Percentiles rank a stretch among this genome's conserved stretches.
Evolutionary conservation across 2,113 vertebrate genomes (phyloP).

Genomic region (Eurypyga helias): DNA sequence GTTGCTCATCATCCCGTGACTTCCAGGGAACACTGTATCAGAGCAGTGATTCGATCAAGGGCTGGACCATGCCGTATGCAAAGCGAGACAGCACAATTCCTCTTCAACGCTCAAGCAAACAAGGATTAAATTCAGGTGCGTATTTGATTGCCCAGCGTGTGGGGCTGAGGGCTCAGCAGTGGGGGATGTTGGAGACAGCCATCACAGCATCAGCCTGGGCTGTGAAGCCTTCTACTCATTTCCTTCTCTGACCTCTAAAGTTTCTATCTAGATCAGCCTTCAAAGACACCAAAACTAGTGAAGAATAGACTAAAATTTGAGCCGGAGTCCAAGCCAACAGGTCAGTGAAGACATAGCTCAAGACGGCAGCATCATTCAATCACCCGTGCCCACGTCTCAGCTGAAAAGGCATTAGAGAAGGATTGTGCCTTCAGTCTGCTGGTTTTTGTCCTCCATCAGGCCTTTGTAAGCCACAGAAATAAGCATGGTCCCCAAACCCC

Average conservation of each 20-base stretch:
- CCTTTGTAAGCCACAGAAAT: neutral
- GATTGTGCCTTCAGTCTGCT: neutral
- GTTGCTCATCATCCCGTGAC: neutral
- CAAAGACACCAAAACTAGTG: neutral
- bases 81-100: neutral
- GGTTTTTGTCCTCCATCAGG: neutral
- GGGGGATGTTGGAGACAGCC: neutral
- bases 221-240: neutral
- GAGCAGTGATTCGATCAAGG: neutral
- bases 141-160: neutral
- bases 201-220: neutral
- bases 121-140: neutral
- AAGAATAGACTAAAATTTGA: neutral
- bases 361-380: neutral
- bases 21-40: neutral
- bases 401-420: neutral
- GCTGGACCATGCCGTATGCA: neutral
- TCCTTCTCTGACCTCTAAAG: neutral
- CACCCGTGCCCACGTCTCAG: accelerated
- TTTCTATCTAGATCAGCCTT: neutral
- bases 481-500: neutral
- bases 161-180: neutral
- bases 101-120: neutral
- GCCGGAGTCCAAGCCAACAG: neutral
- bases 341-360: neutral